These are phyloP conservation scores for Myodes glareolus DNA, from an alignment of 2,113 vertebrate genomes.

Conservation along the genomic window DNA sequence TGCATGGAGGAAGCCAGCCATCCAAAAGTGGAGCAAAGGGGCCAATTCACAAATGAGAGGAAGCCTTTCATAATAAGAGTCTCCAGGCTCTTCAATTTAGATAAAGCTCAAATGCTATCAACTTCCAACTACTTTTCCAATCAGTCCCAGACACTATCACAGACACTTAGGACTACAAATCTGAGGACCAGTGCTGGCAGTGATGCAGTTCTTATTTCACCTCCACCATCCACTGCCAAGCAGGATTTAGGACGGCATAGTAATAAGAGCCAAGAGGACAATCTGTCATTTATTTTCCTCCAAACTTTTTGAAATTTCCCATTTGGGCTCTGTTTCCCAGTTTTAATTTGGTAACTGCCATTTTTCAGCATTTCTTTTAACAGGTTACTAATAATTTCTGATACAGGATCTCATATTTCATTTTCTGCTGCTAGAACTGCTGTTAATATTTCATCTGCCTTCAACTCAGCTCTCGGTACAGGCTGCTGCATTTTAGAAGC, in stretches of 20 bases:
- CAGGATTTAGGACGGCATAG: constrained; percentile 83
- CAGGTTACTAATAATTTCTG: constrained; percentile 88
- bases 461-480: constrained; percentile 76
- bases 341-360: constrained; percentile 89
- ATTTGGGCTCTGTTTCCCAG: constrained; percentile 86
- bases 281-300: constrained; percentile 85
- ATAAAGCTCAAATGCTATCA: constrained; percentile 78
- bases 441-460: constrained; percentile 89
- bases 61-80: constrained; percentile 77
- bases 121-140: constrained; percentile 69
- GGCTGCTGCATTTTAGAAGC: constrained; percentile 61
- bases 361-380: constrained; percentile 87
- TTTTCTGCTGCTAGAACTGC: constrained; percentile 83
- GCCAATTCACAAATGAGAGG: constrained; percentile 78
- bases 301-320: constrained; percentile 87
- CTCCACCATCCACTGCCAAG: constrained; percentile 73
- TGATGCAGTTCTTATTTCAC: constrained; percentile 80
- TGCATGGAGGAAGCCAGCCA: constrained; percentile 76
- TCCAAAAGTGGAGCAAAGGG: constrained; percentile 81
- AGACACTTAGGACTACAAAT: constrained; percentile 80
- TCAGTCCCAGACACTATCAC: constrained; percentile 76
- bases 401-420: constrained; percentile 87
- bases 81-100: constrained; percentile 79
- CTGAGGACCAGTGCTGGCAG: constrained; percentile 78
- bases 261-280: constrained; percentile 84